Base-by-base conservation (phyloP, 2,888 invertebrate species). In the Stenodera caucasica region DNA sequence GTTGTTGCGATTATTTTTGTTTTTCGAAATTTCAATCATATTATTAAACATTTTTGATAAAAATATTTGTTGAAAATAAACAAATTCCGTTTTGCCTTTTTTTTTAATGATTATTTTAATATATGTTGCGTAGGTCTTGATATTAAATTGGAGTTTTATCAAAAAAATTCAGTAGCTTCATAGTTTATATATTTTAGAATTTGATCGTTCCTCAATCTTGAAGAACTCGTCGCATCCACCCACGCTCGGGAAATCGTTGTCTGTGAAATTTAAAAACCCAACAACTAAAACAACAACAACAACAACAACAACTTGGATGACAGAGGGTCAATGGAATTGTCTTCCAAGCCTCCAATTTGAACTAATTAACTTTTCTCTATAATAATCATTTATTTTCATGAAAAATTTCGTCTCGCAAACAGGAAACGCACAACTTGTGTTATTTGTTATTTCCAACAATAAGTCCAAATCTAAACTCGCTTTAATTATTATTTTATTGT, bases 361-460 rank as follows among this genome's bases (percentile, higher is more conserved):
- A 45, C 9, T 45, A 45, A 45, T 45, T 45, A 45, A 21, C 21
- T 11, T 45, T 18, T 45, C 4, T 45, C 11, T 40, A 40, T 40
- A 35, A 35, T 35, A 14, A 15, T 15, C 37, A 6, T 45, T 40
- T 15, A n/a, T 37, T 45, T 45, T 45, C 21, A 45, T 45, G 21
- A 45, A 45, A 45, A 37, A 7, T 1, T 37, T 15, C 26, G 37
- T 37, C 35, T 59, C 51, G 15, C 30, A 15, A 60, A 60, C 60
- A 60, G 60, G 60, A 60, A 60, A 60, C 49, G 29, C 15, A 37
- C 15, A 8, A 37, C 15, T 8, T 37, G 2, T 15, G 2, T 33
- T 33, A 6, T 35, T 35, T 14, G 12, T 14, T 40, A 4, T 40
- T 40, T 40, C 9, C 5, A 8, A 9, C 37, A 18, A 40, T 9